Conservation (phyloP, 2,888 invertebrate genomes). For the Dexiosoma caninum region DNA sequence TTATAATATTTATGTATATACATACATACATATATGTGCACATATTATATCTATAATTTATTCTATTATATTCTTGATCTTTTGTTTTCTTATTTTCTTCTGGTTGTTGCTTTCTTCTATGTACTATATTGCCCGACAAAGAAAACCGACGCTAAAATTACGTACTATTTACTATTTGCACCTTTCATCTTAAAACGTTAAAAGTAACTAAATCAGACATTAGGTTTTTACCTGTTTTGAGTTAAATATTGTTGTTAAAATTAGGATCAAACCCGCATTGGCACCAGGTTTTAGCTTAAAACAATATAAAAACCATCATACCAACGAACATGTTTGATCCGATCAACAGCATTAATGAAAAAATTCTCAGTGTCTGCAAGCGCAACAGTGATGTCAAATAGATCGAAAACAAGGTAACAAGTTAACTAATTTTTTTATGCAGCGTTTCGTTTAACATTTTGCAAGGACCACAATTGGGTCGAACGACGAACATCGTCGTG, state of each 20-base stretch:
- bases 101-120: constrained; percentile 54
- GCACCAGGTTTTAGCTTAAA: constrained; percentile 24
- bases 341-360: neutral
- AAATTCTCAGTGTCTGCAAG: neutral
- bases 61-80: constrained; percentile 34
- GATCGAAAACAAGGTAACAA: too few relatives aligned
- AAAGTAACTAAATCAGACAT: constrained; percentile 56
- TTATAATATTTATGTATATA: too few relatives aligned
- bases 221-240: constrained; percentile 60
- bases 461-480: too few relatives aligned
- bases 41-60: neutral
- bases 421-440: too few relatives aligned
- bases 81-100: constrained; percentile 26
- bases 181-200: constrained; percentile 64
- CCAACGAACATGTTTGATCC: constrained; percentile 43
- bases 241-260: constrained; percentile 13
- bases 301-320: neutral
- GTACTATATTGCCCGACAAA: neutral
- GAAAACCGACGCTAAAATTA: constrained; percentile 41
- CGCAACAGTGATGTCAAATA: constrained; percentile 25
- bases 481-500: too few relatives aligned
- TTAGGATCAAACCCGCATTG: constrained; percentile 33
- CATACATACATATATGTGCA: too few relatives aligned
- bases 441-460: too few relatives aligned
- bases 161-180: constrained; percentile 57